Base-by-base conservation (phyloP, 2,888 invertebrate species). In the Archaeoteleia sp. region DNA sequence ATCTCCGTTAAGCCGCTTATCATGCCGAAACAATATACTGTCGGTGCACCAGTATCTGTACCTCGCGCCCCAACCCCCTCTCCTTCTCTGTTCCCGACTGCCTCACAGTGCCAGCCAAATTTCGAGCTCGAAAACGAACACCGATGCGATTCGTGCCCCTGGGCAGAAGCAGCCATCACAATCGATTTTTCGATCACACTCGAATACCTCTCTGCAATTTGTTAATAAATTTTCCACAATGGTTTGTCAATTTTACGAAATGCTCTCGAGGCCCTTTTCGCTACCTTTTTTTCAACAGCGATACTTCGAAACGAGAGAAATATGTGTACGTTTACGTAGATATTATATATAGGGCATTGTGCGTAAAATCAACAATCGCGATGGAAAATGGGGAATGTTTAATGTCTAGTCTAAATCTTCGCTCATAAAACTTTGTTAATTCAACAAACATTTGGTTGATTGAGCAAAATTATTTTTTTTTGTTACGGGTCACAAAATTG, bases 1-100 rank as follows among this genome's bases (percentile, higher is more conserved):
- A 84, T 82, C 81, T 82, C 79, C 80, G 84, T 83, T 85, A 84
- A 85, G 85, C 84, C 82, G 85, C 85, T 85, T 85, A 85, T 85
- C 85, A 84, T 83, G 82, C 83, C 84, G 83, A 84, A 85, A 84
- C 85, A 84, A 85, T 84, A 84, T 82, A 84, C 81, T 83, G 81
- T 84, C 77, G 84, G 83, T 85, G 83, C 82, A 84, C 82, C 83
- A 83, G 84, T 83, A 84, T 84, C 84, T 82, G 80, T 82, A 75
- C 78, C 76, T 74, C 76, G 74, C 78, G 77, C 78, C 72, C 71
- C 60, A 30, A 43, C n/a, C 45, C 34, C 51, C 35, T 53, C 40
- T 48, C 35, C 57, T 53, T 61, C 57, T 46, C 46, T 17, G 46
- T 53, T 40, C 46, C 54, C 60, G 65, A 30, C 35, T 61, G 25